These are phyloP conservation scores for Hylaea fasciaria DNA, from an alignment of 2,888 invertebrate genomes.

Conservation along the genomic window DNA sequence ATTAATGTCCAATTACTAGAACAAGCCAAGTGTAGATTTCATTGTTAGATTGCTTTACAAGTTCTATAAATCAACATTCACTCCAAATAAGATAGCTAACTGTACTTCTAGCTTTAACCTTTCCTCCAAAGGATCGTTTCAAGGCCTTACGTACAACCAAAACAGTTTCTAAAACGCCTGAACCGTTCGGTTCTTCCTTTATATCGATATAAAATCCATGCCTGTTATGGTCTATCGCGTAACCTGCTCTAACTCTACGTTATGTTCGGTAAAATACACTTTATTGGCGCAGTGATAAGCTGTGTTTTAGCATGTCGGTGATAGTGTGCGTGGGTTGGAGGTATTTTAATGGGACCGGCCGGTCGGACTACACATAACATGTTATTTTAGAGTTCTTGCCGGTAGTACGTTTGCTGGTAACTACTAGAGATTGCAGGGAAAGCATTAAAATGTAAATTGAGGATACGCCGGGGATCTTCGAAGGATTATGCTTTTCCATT, in stretches of 20 bases:
- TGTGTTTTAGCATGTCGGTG: slow-evolving; percentile 46
- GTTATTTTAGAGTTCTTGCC: slow-evolving; percentile 42
- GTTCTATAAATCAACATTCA: slow-evolving; percentile 20
- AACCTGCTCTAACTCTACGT: slow-evolving; percentile 41
- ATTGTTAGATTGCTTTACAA: slow-evolving; percentile 21
- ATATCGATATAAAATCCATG: slow-evolving; percentile 50
- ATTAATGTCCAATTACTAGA: slow-evolving; percentile 24
- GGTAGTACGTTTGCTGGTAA: slow-evolving; percentile 33
- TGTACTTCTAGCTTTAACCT: slow-evolving; percentile 17
- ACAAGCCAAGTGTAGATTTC: slow-evolving; percentile 16
- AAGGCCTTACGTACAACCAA: slow-evolving; percentile 41
- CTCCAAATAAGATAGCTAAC: slow-evolving; percentile 17
- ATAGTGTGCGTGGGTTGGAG: slow-evolving; percentile 56
- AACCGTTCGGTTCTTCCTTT: slow-evolving; percentile 46
- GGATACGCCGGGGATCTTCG: slow-evolving; percentile 8
- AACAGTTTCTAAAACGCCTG: slow-evolving; percentile 32
- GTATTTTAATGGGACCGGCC: slow-evolving; percentile 67
- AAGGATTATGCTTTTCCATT: slow-evolving; percentile 3
- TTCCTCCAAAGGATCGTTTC: slow-evolving; percentile 31
- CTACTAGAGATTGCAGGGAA: slow-evolving; percentile 35
- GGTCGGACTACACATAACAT: slow-evolving; percentile 50
- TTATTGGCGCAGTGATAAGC: slow-evolving; percentile 46
- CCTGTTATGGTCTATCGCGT: slow-evolving; percentile 50
- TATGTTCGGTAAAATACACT: slow-evolving; percentile 39
- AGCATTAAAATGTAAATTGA: slow-evolving; percentile 36